These are phyloP conservation scores for Macroglossus sobrinus DNA, from an alignment of 2,113 vertebrate genomes.

Conservation along the genomic window DNA sequence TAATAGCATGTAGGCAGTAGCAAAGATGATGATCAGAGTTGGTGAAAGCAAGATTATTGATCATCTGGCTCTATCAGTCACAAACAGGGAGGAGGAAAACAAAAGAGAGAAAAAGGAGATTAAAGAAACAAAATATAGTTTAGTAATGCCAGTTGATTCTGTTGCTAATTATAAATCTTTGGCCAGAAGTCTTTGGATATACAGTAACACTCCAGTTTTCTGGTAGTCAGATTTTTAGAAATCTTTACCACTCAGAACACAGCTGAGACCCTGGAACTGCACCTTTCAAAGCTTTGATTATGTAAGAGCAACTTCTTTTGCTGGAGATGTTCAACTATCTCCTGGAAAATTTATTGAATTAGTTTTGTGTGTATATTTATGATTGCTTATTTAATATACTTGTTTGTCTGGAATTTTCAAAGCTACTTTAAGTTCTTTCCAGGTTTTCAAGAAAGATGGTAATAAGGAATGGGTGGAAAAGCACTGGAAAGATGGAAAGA, in stretches of 20 bases:
- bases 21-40: conserved; percentile 68
- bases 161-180: conserved; percentile 66
- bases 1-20: conserved; percentile 61
- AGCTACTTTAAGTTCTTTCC: neutral
- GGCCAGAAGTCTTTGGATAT: conserved; percentile 49
- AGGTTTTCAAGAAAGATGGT: neutral
- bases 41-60: conserved; percentile 73
- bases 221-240: conserved; percentile 53
- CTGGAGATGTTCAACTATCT: neutral
- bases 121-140: conserved; percentile 69
- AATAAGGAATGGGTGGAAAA: neutral
- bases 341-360: neutral
- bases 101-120: conserved; percentile 64
- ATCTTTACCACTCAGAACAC: conserved; percentile 18
- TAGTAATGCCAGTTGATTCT: conserved; percentile 64
- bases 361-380: neutral
- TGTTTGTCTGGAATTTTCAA: neutral
- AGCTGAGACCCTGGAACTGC: neutral
- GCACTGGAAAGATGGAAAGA: neutral
- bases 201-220: conserved; percentile 40
- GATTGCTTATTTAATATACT: neutral
- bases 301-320: neutral
- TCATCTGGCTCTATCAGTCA: conserved; percentile 68
- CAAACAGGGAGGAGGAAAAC: conserved; percentile 65
- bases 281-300: neutral